phyloP scores from a whole-genome alignment of 2,888 invertebrate species.

The Phanerotoma sp. region DNA sequence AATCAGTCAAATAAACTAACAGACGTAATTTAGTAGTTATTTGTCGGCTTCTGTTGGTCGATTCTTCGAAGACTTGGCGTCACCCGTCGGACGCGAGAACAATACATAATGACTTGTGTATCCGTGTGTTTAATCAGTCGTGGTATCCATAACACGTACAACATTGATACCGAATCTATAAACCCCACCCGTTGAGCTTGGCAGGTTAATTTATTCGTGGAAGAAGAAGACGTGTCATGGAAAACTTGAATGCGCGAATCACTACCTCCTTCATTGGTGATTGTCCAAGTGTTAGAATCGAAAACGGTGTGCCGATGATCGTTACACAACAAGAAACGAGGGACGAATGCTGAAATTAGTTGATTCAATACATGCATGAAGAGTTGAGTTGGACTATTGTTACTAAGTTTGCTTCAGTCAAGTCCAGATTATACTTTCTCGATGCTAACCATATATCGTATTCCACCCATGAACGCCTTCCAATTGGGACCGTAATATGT shows the following conservation, averaged over 20 bases:
- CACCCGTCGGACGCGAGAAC: slow-evolving; percentile 27
- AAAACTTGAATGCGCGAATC: slow-evolving; percentile 2
- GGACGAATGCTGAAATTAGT: slow-evolving; percentile 2
- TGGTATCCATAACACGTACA: slow-evolving; percentile 21
- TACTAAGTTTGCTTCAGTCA: neutral
- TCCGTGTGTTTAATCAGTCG: slow-evolving; percentile 7
- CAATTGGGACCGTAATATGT: slow-evolving; percentile 16
- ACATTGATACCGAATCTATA: slow-evolving; percentile 23
- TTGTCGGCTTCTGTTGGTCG: slow-evolving; percentile 18
- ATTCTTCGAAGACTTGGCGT: slow-evolving; percentile 43
- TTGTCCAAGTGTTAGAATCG: neutral
- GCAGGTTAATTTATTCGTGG: slow-evolving; percentile 17
- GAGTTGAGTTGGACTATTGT: neutral
- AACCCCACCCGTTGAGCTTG: neutral
- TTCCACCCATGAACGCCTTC: slow-evolving; percentile 17
- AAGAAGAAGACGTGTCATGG: neutral
- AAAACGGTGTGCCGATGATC: slow-evolving; percentile 5
- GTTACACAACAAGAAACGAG: slow-evolving; percentile 20
- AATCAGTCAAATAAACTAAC: no score
- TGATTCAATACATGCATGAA: neutral
- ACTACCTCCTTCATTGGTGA: neutral
- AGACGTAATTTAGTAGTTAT: no score
- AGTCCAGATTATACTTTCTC: slow-evolving; percentile 18
- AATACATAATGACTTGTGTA: slow-evolving; percentile 11
- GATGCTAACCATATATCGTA: neutral